Base-by-base conservation (phyloP, 2,113 vertebrate species). In the Meriones unguiculatus region DNA sequence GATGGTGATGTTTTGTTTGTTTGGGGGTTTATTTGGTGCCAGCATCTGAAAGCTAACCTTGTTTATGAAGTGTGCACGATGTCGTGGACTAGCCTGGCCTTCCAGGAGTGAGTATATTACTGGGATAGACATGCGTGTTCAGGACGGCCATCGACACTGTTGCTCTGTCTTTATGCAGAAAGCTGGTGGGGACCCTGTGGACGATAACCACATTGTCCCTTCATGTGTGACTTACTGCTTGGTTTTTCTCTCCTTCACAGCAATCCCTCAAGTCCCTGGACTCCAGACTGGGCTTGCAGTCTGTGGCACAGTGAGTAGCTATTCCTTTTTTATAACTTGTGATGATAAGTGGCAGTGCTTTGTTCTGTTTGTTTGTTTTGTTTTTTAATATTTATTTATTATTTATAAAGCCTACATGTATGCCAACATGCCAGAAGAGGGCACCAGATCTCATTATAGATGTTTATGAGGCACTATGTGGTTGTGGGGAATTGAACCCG, bases 261-360 rank as follows among this genome's bases (percentile, higher is more conserved):
- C 98, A 99, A 28, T 98, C 99, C 90, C 98, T 98, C 98, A 98
- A 96, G 94, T 98, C 99, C 77, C 98, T 98, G 93, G 98, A 99
- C 72, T 98, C 99, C 90, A 98, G 96, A 97, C 98, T 98, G 95
- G 96, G 41, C 25, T 98, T 97, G 20, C 98, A 99, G 50, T 94
- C 98, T 87, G 30, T 97, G 93, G 95, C 97, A 98, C 98, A 97
- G 99, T 99, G 98, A 99, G 99, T 95, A 96, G 93, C 78, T 95
- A 96, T 87, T 93, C 77, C 65, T 96, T 89, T 95, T 67, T 91
- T 95, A 50, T 94, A 98, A 88, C 78, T 96, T 97, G 3, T 9
- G 25, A 6, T 80, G 11, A 92, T 84, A 91, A 86, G 69, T n/a
- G 97, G 2, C 77, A 91, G 3, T 20, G 96, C 18, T 30, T 3